Conservation (phyloP, 2,797 vertebrate species). For the Sebastolobus alascanus region DNA sequence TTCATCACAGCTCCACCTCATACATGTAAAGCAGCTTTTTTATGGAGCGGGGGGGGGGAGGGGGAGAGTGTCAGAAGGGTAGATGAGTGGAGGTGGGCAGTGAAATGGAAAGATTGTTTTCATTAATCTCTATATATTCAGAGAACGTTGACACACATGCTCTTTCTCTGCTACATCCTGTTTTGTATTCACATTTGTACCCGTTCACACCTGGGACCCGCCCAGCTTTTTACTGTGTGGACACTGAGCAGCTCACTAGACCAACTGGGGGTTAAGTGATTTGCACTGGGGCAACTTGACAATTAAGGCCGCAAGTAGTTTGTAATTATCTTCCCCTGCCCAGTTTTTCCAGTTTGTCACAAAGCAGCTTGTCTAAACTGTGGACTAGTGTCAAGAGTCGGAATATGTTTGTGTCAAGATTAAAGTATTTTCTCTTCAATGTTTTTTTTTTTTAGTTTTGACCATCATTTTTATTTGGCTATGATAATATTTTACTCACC, state of each 20-base stretch:
- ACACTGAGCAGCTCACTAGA: slow-evolving; percentile 21
- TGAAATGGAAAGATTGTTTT: slow-evolving; percentile 54
- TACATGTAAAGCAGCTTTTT: slow-evolving; percentile 68
- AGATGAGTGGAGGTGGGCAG: slow-evolving; percentile 1
- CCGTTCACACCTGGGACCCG: slow-evolving; percentile 2
- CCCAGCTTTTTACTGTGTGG: slow-evolving; percentile 3
- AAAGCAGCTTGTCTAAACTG: slow-evolving; percentile 2
- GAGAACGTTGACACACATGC: slow-evolving; percentile 4
- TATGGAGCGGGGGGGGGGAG: slow-evolving; percentile 43
- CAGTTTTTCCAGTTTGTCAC: slow-evolving; percentile 23
- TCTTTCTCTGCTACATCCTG: neutral
- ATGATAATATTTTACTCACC: neutral
- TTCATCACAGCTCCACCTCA: slow-evolving; percentile 71
- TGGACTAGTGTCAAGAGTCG: fast-evolving
- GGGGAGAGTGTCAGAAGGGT: neutral
- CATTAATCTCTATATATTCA: slow-evolving; percentile 61
- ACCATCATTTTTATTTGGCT: neutral
- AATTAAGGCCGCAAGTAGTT: slow-evolving; percentile 40
- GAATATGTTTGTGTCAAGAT: neutral
- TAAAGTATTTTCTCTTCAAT: neutral
- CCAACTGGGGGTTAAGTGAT: slow-evolving; percentile 32
- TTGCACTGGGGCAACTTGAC: slow-evolving; percentile 41
- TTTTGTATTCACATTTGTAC: slow-evolving; percentile 34
- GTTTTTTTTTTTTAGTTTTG: neutral
- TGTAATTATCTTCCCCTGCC: slow-evolving; percentile 8